Conservation (phyloP, 2,888 invertebrate species). For the Andrena dorsata region DNA sequence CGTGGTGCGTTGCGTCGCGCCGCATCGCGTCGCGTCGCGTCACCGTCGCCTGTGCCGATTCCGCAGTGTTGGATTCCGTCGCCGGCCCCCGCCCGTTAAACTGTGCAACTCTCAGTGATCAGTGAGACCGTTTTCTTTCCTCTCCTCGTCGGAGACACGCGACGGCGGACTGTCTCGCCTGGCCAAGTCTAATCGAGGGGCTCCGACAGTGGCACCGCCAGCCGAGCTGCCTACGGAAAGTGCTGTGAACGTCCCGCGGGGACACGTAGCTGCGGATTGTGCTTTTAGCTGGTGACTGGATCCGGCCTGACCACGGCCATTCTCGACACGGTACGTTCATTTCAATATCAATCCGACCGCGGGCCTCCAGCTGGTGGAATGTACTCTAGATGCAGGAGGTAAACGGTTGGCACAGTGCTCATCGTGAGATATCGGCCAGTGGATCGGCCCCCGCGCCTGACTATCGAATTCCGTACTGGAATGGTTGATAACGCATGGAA, state of each 20-base stretch:
- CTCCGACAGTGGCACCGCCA: conserved; percentile 20
- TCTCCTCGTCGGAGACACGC: background rate
- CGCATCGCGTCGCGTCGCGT: background rate
- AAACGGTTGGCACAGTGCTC: background rate
- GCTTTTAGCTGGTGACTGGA: conserved; percentile 83
- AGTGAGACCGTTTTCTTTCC: conserved; percentile 50
- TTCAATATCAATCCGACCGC: conserved; percentile 4
- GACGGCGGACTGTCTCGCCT: background rate
- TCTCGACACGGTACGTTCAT: conserved; percentile 84
- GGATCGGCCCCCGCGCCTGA: background rate
- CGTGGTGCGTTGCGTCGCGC: background rate
- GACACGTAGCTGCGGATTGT: conserved; percentile 79
- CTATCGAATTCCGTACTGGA: background rate
- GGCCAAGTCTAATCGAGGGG: conserved; percentile 4
- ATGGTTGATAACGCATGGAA: background rate
- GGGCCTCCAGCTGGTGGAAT: background rate
- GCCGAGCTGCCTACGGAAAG: conserved; percentile 51
- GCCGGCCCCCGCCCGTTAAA: conserved; percentile 35
- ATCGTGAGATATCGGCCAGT: background rate
- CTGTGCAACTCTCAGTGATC: conserved; percentile 68
- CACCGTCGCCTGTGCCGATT: background rate
- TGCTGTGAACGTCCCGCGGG: conserved; percentile 61
- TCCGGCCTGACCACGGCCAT: conserved; percentile 85
- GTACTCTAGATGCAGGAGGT: background rate
- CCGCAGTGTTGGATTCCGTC: conserved; percentile 16